phyloP scores from a whole-genome alignment of 2,113 vertebrate species.

The Chlorodrepanis virens region DNA sequence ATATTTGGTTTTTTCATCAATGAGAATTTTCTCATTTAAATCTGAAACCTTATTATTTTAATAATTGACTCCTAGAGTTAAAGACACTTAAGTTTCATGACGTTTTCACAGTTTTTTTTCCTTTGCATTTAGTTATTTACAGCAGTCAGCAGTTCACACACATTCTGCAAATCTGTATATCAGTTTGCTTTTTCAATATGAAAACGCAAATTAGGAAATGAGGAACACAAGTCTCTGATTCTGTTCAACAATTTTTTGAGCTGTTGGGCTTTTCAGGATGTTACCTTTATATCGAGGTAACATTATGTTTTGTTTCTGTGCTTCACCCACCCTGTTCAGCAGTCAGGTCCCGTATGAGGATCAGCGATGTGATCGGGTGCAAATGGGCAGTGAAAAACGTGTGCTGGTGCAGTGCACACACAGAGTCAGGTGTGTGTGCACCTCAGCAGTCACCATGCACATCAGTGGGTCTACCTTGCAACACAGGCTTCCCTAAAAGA shows the following conservation, averaged over 20 bases:
- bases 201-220: background rate
- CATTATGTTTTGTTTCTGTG: background rate
- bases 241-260: background rate
- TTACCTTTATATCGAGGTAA: background rate
- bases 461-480: background rate
- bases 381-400: background rate
- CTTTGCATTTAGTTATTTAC: background rate
- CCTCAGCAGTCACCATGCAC: background rate
- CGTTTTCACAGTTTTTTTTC: background rate
- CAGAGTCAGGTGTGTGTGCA: accelerated
- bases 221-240: background rate
- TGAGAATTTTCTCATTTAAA: background rate
- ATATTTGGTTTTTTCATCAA: background rate
- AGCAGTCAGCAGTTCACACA: background rate
- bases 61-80: background rate
- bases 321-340: background rate
- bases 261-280: background rate
- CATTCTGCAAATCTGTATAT: background rate
- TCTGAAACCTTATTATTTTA: background rate
- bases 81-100: background rate
- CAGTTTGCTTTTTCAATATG: background rate
- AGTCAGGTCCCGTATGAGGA: background rate
- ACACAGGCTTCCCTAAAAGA: background rate
- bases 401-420: no score
- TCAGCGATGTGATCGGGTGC: background rate